Evolutionary conservation across 2,888 invertebrate species (phyloP).

Genomic region (Sarcophaga rosellei): DNA sequence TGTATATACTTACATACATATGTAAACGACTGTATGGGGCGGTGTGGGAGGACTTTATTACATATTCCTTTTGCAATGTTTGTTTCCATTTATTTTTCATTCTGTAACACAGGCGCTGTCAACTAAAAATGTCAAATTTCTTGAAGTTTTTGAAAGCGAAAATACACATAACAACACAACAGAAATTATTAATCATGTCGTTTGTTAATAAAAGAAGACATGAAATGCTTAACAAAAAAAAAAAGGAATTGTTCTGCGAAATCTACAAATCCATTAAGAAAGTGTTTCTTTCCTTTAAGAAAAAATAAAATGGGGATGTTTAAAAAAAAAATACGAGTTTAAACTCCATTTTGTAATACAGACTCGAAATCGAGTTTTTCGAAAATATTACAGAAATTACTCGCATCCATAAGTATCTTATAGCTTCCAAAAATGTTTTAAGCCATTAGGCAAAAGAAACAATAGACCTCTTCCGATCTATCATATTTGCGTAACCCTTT

Average conservation of each 20-base stretch:
- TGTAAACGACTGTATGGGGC: not conserved
- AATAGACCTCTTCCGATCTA: too few relatives aligned
- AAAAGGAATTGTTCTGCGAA: not conserved
- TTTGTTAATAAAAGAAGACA: conserved; percentile 23
- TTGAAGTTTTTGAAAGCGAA: conserved; percentile 31
- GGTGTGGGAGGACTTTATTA: not conserved
- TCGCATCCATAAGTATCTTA: too few relatives aligned
- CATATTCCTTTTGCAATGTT: conserved; percentile 9
- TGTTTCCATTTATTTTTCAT: conserved; percentile 25
- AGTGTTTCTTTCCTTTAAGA: not conserved
- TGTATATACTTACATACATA: too few relatives aligned
- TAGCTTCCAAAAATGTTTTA: too few relatives aligned
- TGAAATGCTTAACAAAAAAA: not conserved
- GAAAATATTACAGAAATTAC: too few relatives aligned
- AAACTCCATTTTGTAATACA: not conserved
- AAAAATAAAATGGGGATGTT: not conserved
- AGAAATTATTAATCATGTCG: conserved; percentile 61
- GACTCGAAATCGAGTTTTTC: too few relatives aligned
- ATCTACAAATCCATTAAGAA: conserved; percentile 19
- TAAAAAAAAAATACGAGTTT: not conserved
- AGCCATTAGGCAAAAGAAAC: too few relatives aligned
- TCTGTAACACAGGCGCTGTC: conserved; percentile 56
- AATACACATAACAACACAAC: not conserved
- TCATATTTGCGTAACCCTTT: too few relatives aligned
- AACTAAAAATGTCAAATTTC: conserved; percentile 66